Evolutionary conservation across 2,888 invertebrate genomes (phyloP), one percentile per base, ranked within the genome.

Genomic region (Eupithecia dodoneata): DNA sequence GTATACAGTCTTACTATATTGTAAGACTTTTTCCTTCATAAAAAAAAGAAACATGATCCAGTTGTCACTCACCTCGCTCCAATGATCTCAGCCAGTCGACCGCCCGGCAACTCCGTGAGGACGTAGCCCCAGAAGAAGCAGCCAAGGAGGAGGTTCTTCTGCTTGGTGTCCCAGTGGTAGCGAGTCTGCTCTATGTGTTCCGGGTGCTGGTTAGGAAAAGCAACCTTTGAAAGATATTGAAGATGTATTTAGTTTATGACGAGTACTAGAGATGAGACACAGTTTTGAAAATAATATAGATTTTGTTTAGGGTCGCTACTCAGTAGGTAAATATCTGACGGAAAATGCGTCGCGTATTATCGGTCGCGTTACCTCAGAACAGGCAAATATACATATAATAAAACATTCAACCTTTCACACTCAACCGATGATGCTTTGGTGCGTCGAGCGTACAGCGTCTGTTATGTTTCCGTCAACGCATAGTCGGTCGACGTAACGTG

Each of bases 41-140:
- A 4, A 63, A 10, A 63, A 66, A 15, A 63, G 18, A 63, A 66
- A 15, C 13, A 66, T 42, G 15, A 66, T 65, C 10, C 63, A 63
- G 63, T 63, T 63, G 18, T 63, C 30, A 74, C 90, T 91, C 80
- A 95, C 92, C 78, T 73, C 74, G 78, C 78, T 13, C 98, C 99
- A 82, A 98, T 96, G 74, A 97, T 90, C 88, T 98, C 98, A 42
- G 98, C 97, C 83, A 98, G 94, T 83, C 98, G 96, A 74, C 98
- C 98, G 41, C 98, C 98, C 2, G 98, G 98, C 80, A 98, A 92
- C 92, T 98, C 98, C 80, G 98, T 98, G 78, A 98, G 95, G 70
- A 98, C 96, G 91, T 99, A 98, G 13, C 98, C 98, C 97, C 98
- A 98, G 96, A 98, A 99, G 96, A 99, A 99, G 85, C 97, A 97